Base-by-base conservation (phyloP, 1,140 invertebrate genomes). In the Sesamia nonagrioides region DNA sequence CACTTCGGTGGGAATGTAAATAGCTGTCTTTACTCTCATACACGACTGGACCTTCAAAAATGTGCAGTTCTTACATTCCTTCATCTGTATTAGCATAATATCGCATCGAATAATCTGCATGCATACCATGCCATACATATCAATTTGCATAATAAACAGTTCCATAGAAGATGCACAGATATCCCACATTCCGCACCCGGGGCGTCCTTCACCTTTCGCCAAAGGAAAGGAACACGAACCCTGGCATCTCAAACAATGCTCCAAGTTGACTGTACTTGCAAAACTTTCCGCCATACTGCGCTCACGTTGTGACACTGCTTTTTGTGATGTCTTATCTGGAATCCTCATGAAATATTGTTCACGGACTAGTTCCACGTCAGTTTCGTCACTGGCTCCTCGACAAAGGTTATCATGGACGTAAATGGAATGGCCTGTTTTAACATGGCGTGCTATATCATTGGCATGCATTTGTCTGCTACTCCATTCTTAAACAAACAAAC, bases 131-230 rank as follows among this genome's bases (percentile, higher is more conserved):
- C 27, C 27, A 27, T 27, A 35, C 35, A 50, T 63, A 84, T 82
- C 52, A 79, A 88, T 86, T 87, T 88, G 82, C 82, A 85, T 83
- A 86, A 88, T 85, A 86, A 88, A 82, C 78, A 71, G 48, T 75
- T 52, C 78, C 79, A 75, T 80, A 61, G 68, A 58, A 78, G 79
- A 84, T 83, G 82, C 76, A 79, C 73, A 72, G 79, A 86, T 86
- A 89, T 86, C 78, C 84, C 75, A 83, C 84, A 90, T 91, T 88
- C 88, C 88, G 77, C 60, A 52, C 75, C 73, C 69, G 63, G 37
- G 60, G 77, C 79, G 89, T 90, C 91, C 91, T 93, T 93, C 91
- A 92, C 91, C 91, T 92, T 93, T 93, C 85, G 80, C 85, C 83
- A 86, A 88, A 92, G 85, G 87, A 89, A 91, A 92, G 90, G 87